Conservation (phyloP, 2,888 invertebrate species). For the Drosophila subquinaria region DNA sequence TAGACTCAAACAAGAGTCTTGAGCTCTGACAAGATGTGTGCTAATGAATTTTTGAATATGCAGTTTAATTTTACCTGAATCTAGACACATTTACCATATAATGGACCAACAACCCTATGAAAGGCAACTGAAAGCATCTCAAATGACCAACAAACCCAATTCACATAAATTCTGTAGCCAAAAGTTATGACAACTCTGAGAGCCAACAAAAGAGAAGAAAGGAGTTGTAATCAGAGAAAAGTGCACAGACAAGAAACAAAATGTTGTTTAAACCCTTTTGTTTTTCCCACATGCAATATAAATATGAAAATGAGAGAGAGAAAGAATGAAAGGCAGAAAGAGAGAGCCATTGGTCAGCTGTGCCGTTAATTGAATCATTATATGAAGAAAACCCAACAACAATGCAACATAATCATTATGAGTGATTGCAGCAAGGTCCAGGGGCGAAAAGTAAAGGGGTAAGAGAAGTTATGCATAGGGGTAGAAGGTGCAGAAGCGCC, state of each 20-base stretch:
- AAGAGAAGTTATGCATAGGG: too few species aligned
- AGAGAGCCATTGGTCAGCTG: conserved; percentile 69
- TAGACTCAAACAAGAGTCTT: neutral
- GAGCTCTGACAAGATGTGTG: neutral
- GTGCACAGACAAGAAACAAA: conserved; percentile 14
- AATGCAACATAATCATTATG: conserved; percentile 78
- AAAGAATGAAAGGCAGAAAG: neutral
- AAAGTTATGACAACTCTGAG: conserved; percentile 66
- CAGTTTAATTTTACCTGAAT: conserved; percentile 35
- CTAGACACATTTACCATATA: neutral
- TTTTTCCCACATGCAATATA: conserved; percentile 71
- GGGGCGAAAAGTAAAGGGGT: neutral
- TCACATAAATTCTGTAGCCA: conserved; percentile 58
- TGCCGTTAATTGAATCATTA: conserved; percentile 81
- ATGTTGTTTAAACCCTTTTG: conserved; percentile 52
- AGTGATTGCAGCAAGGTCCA: conserved; percentile 61
- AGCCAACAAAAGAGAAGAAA: conserved; percentile 30
- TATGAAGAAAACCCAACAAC: conserved; percentile 53
- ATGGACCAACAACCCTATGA: conserved; percentile 8
- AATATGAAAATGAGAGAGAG: conserved; percentile 36
- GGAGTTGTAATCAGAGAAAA: conserved; percentile 51
- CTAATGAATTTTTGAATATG: conserved; percentile 23
- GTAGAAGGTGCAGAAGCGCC: conserved; percentile 9
- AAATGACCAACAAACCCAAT: conserved; percentile 53
- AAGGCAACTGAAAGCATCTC: conserved; percentile 36